A percentile compares a stretch with the other conserved stretches of the same genome.
phyloP scores from a whole-genome alignment of 2,888 invertebrate genomes.

The Acronicta leporina region DNA sequence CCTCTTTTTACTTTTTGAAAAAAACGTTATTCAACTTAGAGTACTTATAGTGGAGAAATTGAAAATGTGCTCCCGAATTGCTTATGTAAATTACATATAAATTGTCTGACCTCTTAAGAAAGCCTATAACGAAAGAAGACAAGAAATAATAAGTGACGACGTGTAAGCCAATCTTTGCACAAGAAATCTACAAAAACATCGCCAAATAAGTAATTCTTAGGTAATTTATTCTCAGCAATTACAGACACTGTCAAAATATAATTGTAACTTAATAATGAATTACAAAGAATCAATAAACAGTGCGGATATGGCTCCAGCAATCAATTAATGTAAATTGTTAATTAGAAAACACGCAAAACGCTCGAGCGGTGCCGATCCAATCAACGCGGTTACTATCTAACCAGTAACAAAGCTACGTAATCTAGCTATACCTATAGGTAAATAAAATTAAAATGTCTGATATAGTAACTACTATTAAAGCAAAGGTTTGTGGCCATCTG shows the following conservation, averaged over 20 bases:
- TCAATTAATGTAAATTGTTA: constrained; percentile 52
- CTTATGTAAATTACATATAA: too few species aligned
- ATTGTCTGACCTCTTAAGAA: too few species aligned
- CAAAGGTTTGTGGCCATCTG: background rate
- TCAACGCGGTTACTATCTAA: constrained; percentile 47
- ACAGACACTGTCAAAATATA: constrained; percentile 10
- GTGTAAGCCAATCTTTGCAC: too few species aligned
- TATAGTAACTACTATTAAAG: constrained; percentile 11
- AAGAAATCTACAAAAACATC: too few species aligned
- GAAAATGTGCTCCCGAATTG: too few species aligned
- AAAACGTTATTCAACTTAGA: too few species aligned
- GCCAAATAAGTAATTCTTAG: too few species aligned
- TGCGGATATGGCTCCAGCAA: constrained; percentile 37
- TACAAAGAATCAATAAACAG: constrained; percentile 28
- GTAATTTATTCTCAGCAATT: background rate
- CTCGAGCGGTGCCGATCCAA: constrained; percentile 50
- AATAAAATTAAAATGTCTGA: constrained; percentile 42
- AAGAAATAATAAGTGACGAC: too few species aligned
- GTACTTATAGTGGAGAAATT: too few species aligned
- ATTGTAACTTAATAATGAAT: constrained; percentile 17
- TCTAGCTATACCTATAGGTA: constrained; percentile 31
- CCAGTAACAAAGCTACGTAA: constrained; percentile 51
- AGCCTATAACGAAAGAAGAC: too few species aligned
- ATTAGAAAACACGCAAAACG: constrained; percentile 56
- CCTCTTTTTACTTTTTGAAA: too few species aligned